These are phyloP conservation scores for Gephyroberyx darwinii DNA, from an alignment of 2,797 vertebrate genomes.

Conservation along the genomic window DNA sequence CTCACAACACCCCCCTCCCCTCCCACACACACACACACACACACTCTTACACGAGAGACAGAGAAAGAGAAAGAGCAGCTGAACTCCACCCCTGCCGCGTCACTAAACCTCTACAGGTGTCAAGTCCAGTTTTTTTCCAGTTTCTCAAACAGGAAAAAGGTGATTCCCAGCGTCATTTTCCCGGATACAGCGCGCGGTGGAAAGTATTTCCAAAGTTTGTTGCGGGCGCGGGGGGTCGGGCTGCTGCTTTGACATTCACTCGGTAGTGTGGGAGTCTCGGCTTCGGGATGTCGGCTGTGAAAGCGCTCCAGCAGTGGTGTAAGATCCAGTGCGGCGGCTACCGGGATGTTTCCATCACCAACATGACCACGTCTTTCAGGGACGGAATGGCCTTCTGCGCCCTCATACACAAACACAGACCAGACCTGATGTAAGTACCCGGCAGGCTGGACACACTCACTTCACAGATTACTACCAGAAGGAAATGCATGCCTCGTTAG, in stretches of 20 bases:
- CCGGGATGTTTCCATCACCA: constrained; percentile 90
- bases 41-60: neutral
- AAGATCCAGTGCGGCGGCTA: constrained; percentile 90
- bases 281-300: constrained; percentile 87
- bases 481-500: neutral
- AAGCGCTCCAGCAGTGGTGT: constrained; percentile 96
- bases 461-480: neutral
- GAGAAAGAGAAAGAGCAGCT: neutral
- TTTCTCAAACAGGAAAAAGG: neutral
- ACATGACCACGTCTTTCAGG: constrained; percentile 98
- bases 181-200: constrained; percentile 18
- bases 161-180: constrained; percentile 27
- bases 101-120: constrained; percentile 67
- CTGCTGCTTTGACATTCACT: constrained; percentile 5
- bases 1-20: too few species aligned
- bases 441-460: neutral
- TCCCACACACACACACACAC: constrained; percentile 1
- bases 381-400: constrained; percentile 97
- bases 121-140: constrained; percentile 13
- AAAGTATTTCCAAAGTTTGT: too few species aligned
- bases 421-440: constrained; percentile 91
- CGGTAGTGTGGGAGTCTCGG: neutral
- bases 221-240: neutral
- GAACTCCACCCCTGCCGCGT: constrained; percentile 57
- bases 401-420: constrained; percentile 93